Evolutionary conservation across 2,888 invertebrate genomes (phyloP).

Genomic region (Coecobrya sp.): DNA sequence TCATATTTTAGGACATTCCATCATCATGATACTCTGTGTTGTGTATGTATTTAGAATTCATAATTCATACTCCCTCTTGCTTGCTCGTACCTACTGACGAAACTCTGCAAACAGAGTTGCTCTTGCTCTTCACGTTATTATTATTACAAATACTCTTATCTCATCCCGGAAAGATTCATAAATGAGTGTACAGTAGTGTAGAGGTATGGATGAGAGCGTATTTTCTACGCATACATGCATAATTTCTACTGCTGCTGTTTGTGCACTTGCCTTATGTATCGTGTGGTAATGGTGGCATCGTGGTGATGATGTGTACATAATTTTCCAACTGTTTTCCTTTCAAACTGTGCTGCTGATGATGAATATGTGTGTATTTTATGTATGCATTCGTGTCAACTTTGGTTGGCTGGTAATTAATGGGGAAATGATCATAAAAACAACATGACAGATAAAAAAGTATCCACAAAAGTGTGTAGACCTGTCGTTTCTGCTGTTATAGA

Average conservation of each 20-base stretch:
- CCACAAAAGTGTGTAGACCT: conserved; percentile 38
- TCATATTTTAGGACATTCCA: conserved; percentile 63
- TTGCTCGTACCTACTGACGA: conserved; percentile 4
- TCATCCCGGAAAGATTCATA: conserved; percentile 80
- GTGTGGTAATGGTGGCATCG: conserved; percentile 2
- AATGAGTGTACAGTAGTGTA: conserved; percentile 38
- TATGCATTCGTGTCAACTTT: conserved; percentile 74
- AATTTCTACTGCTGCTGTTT: neutral
- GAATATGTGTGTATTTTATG: conserved; percentile 36
- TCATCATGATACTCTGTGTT: conserved; percentile 29
- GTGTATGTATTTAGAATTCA: conserved; percentile 60
- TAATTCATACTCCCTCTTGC: conserved; percentile 64
- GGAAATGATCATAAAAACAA: conserved; percentile 69
- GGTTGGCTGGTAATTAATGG: conserved; percentile 67
- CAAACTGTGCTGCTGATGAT: neutral
- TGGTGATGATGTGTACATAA: conserved; percentile 59
- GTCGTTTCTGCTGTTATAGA: conserved; percentile 56
- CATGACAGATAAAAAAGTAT: conserved; percentile 67
- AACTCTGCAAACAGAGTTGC: neutral
- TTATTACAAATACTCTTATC: conserved; percentile 72
- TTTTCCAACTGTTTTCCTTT: conserved; percentile 69
- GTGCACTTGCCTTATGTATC: neutral
- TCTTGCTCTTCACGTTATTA: conserved; percentile 54
- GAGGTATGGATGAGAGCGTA: neutral
- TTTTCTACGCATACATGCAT: neutral